phyloP scores from a whole-genome alignment of 1,140 invertebrate genomes.

The Archivesica marissinica region DNA sequence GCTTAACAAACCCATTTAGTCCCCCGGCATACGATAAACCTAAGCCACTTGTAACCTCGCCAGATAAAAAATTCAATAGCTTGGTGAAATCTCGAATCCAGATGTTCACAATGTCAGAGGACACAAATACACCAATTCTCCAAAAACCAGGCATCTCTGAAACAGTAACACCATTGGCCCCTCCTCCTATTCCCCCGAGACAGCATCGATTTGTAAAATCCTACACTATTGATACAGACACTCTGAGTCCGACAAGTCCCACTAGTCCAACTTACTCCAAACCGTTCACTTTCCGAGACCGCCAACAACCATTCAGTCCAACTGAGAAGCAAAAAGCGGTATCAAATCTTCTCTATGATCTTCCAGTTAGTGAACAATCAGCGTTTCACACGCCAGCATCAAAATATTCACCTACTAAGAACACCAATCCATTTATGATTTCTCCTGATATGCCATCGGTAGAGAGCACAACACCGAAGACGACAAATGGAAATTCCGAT shows the following conservation, averaged over 20 bases:
- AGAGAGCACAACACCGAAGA: background rate
- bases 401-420: conserved; percentile 61
- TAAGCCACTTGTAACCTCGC: conserved; percentile 10
- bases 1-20: conserved; percentile 39
- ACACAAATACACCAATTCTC: background rate
- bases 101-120: conserved; percentile 43
- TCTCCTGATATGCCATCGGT: background rate
- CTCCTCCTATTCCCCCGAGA: conserved; percentile 46
- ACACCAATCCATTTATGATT: conserved; percentile 40
- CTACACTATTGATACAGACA: conserved; percentile 40
- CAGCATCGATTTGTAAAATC: background rate
- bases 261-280: conserved; percentile 52
- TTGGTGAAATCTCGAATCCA: conserved; percentile 52
- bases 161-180: conserved; percentile 48
- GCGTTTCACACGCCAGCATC: conserved; percentile 13
- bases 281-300: conserved; percentile 52
- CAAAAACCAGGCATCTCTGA: background rate
- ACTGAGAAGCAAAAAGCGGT: conserved; percentile 27
- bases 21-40: conserved; percentile 48
- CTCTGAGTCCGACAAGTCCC: conserved; percentile 50
- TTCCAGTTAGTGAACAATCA: conserved; percentile 37
- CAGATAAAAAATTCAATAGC: conserved; percentile 22
- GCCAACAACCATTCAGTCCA: conserved; percentile 47
- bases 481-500: conserved; percentile 50
- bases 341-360: conserved; percentile 31